Evolutionary conservation across 2,888 invertebrate species (phyloP).

Genomic region (Sarcophaga variegata): DNA sequence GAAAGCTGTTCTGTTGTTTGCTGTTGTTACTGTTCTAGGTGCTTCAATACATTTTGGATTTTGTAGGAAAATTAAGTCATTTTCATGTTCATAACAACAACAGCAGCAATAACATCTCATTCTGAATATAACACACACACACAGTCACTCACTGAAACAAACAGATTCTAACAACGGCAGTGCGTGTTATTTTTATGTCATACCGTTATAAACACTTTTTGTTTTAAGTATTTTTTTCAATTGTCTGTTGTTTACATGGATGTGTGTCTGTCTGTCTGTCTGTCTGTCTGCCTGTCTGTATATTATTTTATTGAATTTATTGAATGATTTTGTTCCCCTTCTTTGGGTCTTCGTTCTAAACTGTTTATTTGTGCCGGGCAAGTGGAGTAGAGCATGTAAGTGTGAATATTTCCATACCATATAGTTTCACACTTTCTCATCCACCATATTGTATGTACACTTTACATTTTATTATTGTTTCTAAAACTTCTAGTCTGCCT

Average conservation of each 20-base stretch:
- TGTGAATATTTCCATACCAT: constrained; percentile 37
- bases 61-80: constrained; percentile 55
- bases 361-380: too few species aligned
- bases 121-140: too few species aligned
- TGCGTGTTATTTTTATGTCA: too few species aligned
- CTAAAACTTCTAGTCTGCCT: background rate
- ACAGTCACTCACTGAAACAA: background rate
- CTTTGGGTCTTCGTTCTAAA: background rate
- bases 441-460: background rate
- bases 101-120: background rate
- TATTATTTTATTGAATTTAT: background rate
- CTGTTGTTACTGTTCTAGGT: constrained; percentile 7
- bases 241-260: constrained; percentile 13
- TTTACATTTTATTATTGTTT: constrained; percentile 14
- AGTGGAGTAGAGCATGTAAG: background rate
- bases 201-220: background rate
- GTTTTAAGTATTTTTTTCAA: constrained; percentile 42
- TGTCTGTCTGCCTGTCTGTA: too few species aligned
- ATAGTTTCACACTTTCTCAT: constrained; percentile 37
- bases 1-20: too few species aligned
- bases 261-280: too few species aligned
- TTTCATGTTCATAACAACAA: constrained; percentile 53
- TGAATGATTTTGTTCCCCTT: constrained; percentile 12
- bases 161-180: background rate
- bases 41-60: constrained; percentile 24